Percentiles rank a stretch among this genome's conserved stretches.
phyloP scores from a whole-genome alignment of 2,888 invertebrate genomes.

The Panzeria rudis region DNA sequence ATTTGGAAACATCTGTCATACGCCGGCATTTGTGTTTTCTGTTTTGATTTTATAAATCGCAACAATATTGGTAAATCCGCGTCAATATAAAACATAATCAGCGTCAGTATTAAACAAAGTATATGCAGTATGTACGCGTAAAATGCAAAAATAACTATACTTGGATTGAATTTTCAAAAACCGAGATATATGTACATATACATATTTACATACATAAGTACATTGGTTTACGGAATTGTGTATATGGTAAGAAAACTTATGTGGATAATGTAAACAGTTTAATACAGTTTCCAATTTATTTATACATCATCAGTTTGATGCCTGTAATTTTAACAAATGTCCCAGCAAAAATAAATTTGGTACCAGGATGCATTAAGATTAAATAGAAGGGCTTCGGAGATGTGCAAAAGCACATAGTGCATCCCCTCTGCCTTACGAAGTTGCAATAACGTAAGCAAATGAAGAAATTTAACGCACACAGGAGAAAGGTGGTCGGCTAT shows the following conservation, averaged over 20 bases:
- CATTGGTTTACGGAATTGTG: background rate
- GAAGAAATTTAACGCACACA: too few relatives aligned
- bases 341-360: too few relatives aligned
- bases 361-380: too few relatives aligned
- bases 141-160: slow-evolving; percentile 5
- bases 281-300: background rate
- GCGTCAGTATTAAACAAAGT: background rate
- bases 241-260: too few relatives aligned
- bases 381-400: too few relatives aligned
- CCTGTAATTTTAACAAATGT: too few relatives aligned
- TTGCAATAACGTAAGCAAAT: too few relatives aligned
- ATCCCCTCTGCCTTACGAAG: too few relatives aligned
- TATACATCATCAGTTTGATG: too few relatives aligned
- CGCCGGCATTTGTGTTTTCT: slow-evolving; percentile 60
- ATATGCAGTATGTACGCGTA: too few relatives aligned
- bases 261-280: background rate
- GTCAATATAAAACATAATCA: background rate
- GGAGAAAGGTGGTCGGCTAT: too few relatives aligned
- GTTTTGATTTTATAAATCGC: slow-evolving; percentile 65
- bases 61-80: slow-evolving; percentile 48
- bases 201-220: background rate
- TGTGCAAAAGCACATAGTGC: too few relatives aligned
- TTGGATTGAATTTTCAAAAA: background rate
- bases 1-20: slow-evolving; percentile 53
- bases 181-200: background rate